A percentile compares a stretch with the other conserved stretches of the same genome.
These are phyloP conservation scores for Lithophane semibrunnea DNA, from an alignment of 2,888 invertebrate species.

Conservation along the genomic window DNA sequence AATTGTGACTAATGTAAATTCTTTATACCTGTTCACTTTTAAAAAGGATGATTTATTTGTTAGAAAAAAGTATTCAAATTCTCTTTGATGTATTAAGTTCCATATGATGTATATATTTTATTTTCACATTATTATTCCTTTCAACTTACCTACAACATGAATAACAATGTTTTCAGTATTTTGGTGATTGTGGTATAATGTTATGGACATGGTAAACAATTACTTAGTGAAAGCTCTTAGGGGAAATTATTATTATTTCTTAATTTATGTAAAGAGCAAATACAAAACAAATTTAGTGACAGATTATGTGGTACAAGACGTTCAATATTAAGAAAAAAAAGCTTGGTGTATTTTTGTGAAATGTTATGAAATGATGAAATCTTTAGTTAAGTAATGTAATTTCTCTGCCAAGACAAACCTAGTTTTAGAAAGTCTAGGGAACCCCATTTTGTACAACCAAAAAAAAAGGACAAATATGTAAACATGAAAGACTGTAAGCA, in stretches of 20 bases:
- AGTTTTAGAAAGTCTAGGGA: conserved; percentile 24
- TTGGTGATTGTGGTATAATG: background rate
- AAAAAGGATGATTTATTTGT: conserved; percentile 29
- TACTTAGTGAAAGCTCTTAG: background rate
- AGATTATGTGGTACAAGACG: conserved; percentile 11
- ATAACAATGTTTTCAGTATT: conserved; percentile 8
- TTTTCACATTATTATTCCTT: conserved; percentile 5
- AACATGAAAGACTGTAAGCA: conserved; percentile 44
- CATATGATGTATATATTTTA: conserved; percentile 1
- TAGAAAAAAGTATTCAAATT: conserved; percentile 38
- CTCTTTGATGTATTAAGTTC: conserved; percentile 20
- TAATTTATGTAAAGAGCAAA: background rate
- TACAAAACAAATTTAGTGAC: background rate
- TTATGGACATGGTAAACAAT: background rate
- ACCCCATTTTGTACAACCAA: conserved; percentile 26
- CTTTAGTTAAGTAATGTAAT: conserved; percentile 1
- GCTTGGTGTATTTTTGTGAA: conserved; percentile 22
- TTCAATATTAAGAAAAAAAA: background rate
- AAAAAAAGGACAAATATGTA: conserved; percentile 31
- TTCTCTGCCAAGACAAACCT: conserved; percentile 3
- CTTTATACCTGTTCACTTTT: conserved; percentile 16
- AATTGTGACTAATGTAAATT: conserved; percentile 22
- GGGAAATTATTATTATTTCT: background rate
- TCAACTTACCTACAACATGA: background rate
- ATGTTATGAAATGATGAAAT: conserved; percentile 23